Conservation (phyloP, 2,888 invertebrate genomes). For the Nymphalis c-album region DNA sequence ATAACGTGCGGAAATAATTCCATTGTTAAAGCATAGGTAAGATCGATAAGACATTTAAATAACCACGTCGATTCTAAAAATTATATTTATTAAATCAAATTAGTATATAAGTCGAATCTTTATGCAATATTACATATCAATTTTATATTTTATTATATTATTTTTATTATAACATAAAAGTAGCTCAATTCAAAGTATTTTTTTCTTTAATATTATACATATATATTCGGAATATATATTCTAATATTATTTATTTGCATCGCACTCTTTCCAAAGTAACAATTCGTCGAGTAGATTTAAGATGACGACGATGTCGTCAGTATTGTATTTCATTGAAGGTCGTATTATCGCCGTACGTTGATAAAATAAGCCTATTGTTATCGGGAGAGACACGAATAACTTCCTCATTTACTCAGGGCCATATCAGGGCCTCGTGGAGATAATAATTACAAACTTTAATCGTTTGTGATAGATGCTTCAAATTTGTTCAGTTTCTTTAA, state of each 20-base stretch:
- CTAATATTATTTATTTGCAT: too few relatives aligned
- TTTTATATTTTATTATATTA: too few relatives aligned
- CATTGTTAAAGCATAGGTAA: background rate
- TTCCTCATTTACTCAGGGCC: slow-evolving; percentile 74
- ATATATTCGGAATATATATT: too few relatives aligned
- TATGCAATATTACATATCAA: too few relatives aligned
- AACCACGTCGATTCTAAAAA: background rate
- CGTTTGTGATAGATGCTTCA: slow-evolving; percentile 18
- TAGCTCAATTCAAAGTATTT: too few relatives aligned
- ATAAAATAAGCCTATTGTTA: slow-evolving; percentile 74
- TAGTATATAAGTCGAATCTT: too few relatives aligned
- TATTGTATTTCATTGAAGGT: slow-evolving; percentile 56
- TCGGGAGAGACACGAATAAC: slow-evolving; percentile 64
- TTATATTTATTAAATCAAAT: background rate
- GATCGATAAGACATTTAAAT: background rate
- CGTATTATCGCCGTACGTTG: slow-evolving; percentile 62
- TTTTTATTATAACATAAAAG: too few relatives aligned
- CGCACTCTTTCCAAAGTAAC: background rate
- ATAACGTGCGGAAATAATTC: slow-evolving; percentile 6
- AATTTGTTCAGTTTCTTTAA: background rate
- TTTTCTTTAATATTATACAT: too few relatives aligned
- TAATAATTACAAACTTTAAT: slow-evolving; percentile 55
- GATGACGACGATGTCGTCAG: slow-evolving; percentile 37
- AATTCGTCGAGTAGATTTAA: slow-evolving; percentile 26
- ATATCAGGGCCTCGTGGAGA: slow-evolving; percentile 39